Evolutionary conservation across 1,140 invertebrate species (phyloP).

Genomic region (Drosophila cardini): DNA sequence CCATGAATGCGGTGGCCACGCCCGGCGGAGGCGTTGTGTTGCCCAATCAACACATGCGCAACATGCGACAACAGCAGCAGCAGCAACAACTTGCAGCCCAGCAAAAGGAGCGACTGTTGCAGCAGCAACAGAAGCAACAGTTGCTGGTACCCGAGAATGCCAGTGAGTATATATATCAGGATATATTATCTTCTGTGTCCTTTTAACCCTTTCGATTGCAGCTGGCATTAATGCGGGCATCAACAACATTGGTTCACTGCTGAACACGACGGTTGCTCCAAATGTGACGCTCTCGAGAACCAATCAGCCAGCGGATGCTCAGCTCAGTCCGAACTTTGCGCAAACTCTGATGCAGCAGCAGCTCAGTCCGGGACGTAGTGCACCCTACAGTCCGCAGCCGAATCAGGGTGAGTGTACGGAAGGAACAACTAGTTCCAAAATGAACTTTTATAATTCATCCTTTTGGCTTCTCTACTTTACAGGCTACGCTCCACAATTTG

Average conservation of each 20-base stretch:
- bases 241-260: conserved; percentile 91
- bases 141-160: conserved; percentile 88
- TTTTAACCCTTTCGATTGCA: conserved; percentile 10
- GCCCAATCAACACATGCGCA: conserved; percentile 81
- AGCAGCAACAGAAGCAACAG: conserved; percentile 90
- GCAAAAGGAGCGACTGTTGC: conserved; percentile 87
- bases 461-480: no score
- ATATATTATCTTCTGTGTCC: neutral
- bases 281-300: conserved; percentile 91
- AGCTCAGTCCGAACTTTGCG: conserved; percentile 88
- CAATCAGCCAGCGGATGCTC: conserved; percentile 89
- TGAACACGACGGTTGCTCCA: conserved; percentile 92
- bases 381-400: conserved; percentile 81
- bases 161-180: conserved; percentile 71
- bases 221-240: conserved; percentile 87
- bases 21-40: conserved; percentile 67
- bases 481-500: conserved; percentile 77
- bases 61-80: conserved; percentile 73
- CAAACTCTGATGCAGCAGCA: conserved; percentile 83
- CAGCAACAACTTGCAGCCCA: conserved; percentile 79
- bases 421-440: neutral
- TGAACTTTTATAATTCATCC: neutral
- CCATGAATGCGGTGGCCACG: conserved; percentile 80
- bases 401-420: conserved; percentile 65
- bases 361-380: conserved; percentile 79